Evolutionary conservation across 2,797 vertebrate species (phyloP).

Genomic region (Neopelma chrysocephalum): DNA sequence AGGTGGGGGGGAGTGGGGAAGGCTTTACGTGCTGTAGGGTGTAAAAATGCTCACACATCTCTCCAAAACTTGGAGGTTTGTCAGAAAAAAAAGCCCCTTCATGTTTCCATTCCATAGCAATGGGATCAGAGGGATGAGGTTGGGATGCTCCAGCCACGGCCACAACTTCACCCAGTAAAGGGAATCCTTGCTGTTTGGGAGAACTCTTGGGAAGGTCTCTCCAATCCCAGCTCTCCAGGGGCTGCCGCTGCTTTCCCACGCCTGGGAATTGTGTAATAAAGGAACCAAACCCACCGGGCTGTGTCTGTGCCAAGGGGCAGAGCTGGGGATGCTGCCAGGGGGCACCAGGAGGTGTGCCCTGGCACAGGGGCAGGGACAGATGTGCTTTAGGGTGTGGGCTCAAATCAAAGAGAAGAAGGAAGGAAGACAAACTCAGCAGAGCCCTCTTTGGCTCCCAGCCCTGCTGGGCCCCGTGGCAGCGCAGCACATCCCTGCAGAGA

Average conservation of each 20-base stretch:
- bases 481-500: background rate
- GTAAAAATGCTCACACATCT: background rate
- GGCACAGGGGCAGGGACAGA: too few relatives aligned
- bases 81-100: background rate
- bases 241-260: background rate
- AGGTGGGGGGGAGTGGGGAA: background rate
- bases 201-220: background rate
- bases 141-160: background rate
- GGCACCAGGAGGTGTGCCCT: background rate
- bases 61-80: background rate
- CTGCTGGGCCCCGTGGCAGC: background rate
- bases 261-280: background rate
- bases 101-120: background rate
- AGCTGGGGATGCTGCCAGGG: background rate
- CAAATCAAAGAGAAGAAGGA: background rate
- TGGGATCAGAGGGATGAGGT: background rate
- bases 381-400: accelerated
- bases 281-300: background rate
- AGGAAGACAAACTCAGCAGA: background rate
- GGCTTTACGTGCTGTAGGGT: background rate
- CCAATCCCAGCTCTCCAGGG: background rate
- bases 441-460: background rate
- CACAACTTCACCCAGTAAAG: background rate
- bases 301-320: background rate
- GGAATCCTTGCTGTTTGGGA: background rate